These are phyloP conservation scores for Drosophila limbata DNA, from an alignment of 2,888 invertebrate genomes.

Conservation along the genomic window DNA sequence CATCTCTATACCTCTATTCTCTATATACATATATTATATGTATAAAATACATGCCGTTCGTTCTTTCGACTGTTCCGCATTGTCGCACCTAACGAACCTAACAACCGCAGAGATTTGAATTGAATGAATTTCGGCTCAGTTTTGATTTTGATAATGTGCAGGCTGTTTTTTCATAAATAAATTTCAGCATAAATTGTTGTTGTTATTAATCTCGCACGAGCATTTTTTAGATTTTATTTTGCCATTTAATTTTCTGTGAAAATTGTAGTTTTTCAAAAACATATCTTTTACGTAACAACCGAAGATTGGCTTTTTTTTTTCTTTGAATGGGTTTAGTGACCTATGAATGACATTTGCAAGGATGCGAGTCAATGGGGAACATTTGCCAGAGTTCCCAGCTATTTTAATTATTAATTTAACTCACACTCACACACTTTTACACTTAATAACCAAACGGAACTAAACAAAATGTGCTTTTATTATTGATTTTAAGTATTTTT, in stretches of 20 bases:
- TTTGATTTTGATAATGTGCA: slow-evolving; percentile 52
- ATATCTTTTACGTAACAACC: slow-evolving; percentile 61
- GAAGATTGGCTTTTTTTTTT: slow-evolving; percentile 3
- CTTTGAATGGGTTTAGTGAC: slow-evolving; percentile 51
- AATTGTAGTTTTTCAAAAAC: slow-evolving; percentile 48
- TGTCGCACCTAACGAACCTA: slow-evolving; percentile 58
- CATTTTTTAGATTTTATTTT: slow-evolving; percentile 24
- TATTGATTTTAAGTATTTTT: slow-evolving; percentile 40
- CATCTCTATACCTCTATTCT: slow-evolving; percentile 2
- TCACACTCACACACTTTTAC: slow-evolving; percentile 1
- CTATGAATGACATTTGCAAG: slow-evolving; percentile 71
- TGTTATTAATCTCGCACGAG: slow-evolving; percentile 31
- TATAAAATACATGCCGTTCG: slow-evolving; percentile 14
- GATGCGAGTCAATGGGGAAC: slow-evolving; percentile 30
- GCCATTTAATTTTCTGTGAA: slow-evolving; percentile 31
- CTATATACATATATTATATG: slow-evolving; percentile 22
- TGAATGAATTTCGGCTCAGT: slow-evolving; percentile 49
- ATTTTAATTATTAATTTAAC: slow-evolving; percentile 17
- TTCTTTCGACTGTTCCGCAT: slow-evolving; percentile 65
- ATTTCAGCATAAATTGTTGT: slow-evolving; percentile 30
- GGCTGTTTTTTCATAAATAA: slow-evolving; percentile 50
- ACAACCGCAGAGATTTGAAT: slow-evolving; percentile 16
- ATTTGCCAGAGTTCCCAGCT: slow-evolving; percentile 50
- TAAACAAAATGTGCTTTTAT: slow-evolving; percentile 20
- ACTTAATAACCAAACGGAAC: slow-evolving; percentile 52